Percentiles rank a stretch among this genome's conserved stretches.
These are phyloP conservation scores for Heterochromis multidens DNA, from an alignment of 2,113 vertebrate species.

Conservation along the genomic window DNA sequence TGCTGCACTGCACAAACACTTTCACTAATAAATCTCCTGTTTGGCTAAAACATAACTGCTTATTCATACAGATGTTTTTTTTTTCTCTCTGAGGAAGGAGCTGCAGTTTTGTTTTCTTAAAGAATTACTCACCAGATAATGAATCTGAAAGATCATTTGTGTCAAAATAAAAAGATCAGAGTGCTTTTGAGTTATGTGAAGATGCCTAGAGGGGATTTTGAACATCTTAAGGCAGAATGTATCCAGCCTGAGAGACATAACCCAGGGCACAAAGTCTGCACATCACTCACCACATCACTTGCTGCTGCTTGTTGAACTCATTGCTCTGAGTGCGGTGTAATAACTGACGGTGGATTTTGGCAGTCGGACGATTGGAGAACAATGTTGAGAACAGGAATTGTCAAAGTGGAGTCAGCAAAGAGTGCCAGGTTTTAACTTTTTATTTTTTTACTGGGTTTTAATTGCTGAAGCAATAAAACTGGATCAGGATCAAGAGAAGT, in stretches of 20 bases:
- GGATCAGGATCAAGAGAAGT: no score
- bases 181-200: neutral
- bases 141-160: neutral
- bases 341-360: neutral
- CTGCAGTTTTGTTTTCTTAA: neutral
- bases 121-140: neutral
- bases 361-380: neutral
- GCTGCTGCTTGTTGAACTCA: neutral
- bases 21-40: neutral
- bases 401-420: neutral
- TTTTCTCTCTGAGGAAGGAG: neutral
- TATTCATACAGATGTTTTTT: neutral
- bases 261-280: neutral
- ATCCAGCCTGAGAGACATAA: neutral
- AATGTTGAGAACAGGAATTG: neutral
- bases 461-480: neutral
- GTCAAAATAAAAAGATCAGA: neutral
- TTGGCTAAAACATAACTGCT: neutral
- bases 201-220: neutral
- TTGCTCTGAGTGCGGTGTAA: neutral
- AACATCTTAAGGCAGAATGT: neutral
- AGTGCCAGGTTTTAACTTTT: neutral
- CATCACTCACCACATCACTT: neutral
- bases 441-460: neutral
- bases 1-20: neutral